Percentiles rank a stretch among this genome's conserved stretches.
Evolutionary conservation across 2,113 vertebrate species (phyloP).

Genomic region (Hippocampus mohnikei): DNA sequence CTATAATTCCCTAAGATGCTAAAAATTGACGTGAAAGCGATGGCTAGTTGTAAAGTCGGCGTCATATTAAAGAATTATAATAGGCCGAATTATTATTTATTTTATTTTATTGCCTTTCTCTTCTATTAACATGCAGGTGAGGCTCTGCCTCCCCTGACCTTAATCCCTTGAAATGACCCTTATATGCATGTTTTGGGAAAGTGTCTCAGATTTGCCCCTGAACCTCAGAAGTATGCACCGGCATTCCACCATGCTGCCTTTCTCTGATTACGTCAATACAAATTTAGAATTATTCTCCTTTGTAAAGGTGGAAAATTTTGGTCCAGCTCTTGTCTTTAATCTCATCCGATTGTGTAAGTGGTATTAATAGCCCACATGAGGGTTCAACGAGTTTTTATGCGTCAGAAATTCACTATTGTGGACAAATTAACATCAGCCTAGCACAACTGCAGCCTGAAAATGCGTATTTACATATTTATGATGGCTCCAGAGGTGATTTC

Average conservation of each 20-base stretch:
- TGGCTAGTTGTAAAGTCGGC: no score
- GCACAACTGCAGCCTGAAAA: not conserved
- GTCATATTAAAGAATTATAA: no score
- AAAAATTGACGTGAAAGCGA: no score
- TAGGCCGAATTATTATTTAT: no score
- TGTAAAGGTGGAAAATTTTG: not conserved
- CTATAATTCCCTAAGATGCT: no score
- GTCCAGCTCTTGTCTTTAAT: not conserved
- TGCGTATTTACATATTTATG: slow-evolving; percentile 6
- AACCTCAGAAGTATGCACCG: no score
- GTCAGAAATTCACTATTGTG: not conserved
- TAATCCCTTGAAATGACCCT: no score
- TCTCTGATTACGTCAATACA: not conserved
- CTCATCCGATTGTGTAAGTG: not conserved
- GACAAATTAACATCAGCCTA: slow-evolving; percentile 1
- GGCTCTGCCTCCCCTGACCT: no score
- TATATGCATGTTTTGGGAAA: no score
- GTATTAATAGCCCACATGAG: not conserved
- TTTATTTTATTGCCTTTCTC: no score
- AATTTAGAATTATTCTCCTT: not conserved
- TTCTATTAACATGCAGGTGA: no score
- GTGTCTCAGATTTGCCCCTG: no score
- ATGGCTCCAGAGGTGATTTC: not conserved
- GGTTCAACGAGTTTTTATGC: not conserved
- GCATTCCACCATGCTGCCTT: not conserved